phyloP scores from a whole-genome alignment of 2,797 vertebrate species.

The Hydrocynus forskahlii region DNA sequence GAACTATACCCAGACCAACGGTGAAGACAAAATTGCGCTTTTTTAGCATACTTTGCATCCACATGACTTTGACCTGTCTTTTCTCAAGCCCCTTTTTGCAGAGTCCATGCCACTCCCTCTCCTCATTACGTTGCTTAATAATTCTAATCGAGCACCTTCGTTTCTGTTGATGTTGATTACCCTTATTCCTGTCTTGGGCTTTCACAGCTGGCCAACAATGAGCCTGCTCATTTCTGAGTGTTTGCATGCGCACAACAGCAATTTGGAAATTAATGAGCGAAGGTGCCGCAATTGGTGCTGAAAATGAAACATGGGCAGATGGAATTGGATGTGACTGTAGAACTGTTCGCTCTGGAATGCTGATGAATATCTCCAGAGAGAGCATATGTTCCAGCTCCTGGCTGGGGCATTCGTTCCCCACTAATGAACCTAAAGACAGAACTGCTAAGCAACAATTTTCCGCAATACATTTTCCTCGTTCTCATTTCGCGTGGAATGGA shows the following conservation, averaged over 20 bases:
- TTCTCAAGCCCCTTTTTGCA: slow-evolving; percentile 11
- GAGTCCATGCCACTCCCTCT: slow-evolving; percentile 27
- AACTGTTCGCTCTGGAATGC: slow-evolving; percentile 47
- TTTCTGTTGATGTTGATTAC: slow-evolving; percentile 44
- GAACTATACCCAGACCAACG: slow-evolving; percentile 12
- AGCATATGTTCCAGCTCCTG: slow-evolving; percentile 58
- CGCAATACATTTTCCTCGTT: not conserved
- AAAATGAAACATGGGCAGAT: slow-evolving; percentile 57
- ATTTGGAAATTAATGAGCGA: slow-evolving; percentile 58
- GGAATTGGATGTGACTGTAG: slow-evolving; percentile 56
- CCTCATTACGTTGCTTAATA: slow-evolving; percentile 24
- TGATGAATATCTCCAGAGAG: slow-evolving; percentile 60
- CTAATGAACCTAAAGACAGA: slow-evolving; percentile 55
- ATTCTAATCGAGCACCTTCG: slow-evolving; percentile 16
- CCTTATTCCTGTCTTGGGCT: slow-evolving; percentile 34
- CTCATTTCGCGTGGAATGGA: not conserved
- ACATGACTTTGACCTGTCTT: slow-evolving; percentile 22
- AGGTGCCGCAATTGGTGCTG: slow-evolving; percentile 47
- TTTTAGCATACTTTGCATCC: not conserved
- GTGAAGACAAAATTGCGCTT: not conserved
- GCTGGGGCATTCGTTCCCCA: slow-evolving; percentile 43
- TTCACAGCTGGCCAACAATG: slow-evolving; percentile 29
- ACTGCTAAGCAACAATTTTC: slow-evolving; percentile 44
- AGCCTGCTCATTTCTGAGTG: slow-evolving; percentile 30
- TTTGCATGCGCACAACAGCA: slow-evolving; percentile 44